phyloP scores from a whole-genome alignment of 2,888 invertebrate genomes.

The Eledona agricola region DNA sequence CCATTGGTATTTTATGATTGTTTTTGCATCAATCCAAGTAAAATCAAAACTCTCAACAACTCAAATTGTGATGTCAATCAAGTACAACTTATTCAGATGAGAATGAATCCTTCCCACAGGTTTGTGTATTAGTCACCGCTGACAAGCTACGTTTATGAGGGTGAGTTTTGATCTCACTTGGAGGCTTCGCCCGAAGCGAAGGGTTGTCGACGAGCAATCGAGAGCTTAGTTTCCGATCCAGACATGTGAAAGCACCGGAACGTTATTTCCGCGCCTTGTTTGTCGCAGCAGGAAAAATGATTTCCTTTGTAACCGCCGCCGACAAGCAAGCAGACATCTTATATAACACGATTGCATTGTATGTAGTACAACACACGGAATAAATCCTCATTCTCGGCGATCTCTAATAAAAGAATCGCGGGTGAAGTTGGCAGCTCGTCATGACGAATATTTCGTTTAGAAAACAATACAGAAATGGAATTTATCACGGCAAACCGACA shows the following conservation, averaged over 20 bases:
- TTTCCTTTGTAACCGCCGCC: slow-evolving; percentile 34
- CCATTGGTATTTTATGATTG: too few species aligned
- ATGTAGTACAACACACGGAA: slow-evolving; percentile 49
- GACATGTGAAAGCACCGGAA: slow-evolving; percentile 11
- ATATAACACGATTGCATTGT: slow-evolving; percentile 46
- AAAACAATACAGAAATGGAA: slow-evolving; percentile 55
- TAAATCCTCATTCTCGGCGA: slow-evolving; percentile 48
- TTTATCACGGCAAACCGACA: slow-evolving; percentile 54
- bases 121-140: too few species aligned
- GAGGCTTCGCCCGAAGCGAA: too few species aligned
- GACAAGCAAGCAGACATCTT: slow-evolving; percentile 47
- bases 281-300: slow-evolving; percentile 30
- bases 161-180: too few species aligned
- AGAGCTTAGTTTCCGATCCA: too few species aligned
- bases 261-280: slow-evolving; percentile 31
- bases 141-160: too few species aligned
- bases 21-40: too few species aligned
- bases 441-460: slow-evolving; percentile 54
- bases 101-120: too few species aligned
- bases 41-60: too few species aligned
- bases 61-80: too few species aligned
- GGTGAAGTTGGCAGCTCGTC: slow-evolving; percentile 56
- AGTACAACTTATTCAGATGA: too few species aligned
- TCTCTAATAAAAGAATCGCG: slow-evolving; percentile 50
- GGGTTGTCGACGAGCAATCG: too few species aligned